phyloP scores from a whole-genome alignment of 37 sponge, comb jelly and placozoan species.

The Ianthella basta region DNA sequence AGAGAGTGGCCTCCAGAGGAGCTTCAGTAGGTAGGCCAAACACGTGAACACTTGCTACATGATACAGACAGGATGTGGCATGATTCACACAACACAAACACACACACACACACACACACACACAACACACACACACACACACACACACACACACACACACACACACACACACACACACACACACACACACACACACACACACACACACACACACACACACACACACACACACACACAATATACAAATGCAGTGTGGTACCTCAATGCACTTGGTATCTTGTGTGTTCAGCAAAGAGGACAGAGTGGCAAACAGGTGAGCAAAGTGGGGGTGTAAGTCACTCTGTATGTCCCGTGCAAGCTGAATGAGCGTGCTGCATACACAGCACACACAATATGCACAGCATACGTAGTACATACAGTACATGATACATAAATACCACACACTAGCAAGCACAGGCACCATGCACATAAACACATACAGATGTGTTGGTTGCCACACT shows the following conservation, averaged over 20 bases:
- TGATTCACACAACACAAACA: too few relatives aligned
- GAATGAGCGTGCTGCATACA: constrained; percentile 68
- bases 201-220: too few relatives aligned
- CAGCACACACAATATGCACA: constrained; percentile 17
- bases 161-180: too few relatives aligned
- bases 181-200: too few relatives aligned
- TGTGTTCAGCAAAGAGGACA: constrained; percentile 49
- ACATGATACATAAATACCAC: too few relatives aligned
- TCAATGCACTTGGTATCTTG: constrained; percentile 48
- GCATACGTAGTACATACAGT: background rate
- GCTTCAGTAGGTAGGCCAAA: constrained; percentile 87
- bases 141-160: too few relatives aligned
- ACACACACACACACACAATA: too few relatives aligned
- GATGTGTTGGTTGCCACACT: background rate
- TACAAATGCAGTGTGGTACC: background rate
- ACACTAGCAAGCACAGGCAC: background rate
- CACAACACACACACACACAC: too few relatives aligned
- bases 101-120: too few relatives aligned
- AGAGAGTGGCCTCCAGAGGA: constrained; percentile 83
- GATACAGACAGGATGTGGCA: background rate
- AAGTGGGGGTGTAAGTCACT: constrained; percentile 87
- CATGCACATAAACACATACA: background rate
- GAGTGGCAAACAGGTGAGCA: constrained; percentile 61
- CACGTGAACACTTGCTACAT: constrained; percentile 82
- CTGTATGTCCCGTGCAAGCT: constrained; percentile 90